Base-by-base conservation (phyloP, 2,113 vertebrate species). In the Elaphurus davidianus region DNA sequence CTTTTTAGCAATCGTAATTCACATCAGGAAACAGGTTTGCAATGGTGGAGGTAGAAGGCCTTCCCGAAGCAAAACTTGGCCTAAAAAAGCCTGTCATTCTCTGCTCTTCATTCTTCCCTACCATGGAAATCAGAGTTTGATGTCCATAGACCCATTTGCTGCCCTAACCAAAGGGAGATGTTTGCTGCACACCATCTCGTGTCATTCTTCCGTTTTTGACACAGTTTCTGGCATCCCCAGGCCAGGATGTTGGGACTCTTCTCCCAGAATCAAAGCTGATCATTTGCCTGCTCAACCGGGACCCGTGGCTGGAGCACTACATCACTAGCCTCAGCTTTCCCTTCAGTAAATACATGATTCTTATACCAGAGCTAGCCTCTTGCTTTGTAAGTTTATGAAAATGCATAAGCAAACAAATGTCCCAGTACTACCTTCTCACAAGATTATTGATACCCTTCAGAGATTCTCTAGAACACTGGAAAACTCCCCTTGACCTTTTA, bases 361-460 rank as follows among this genome's bases (percentile, higher is more conserved):
- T 95, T 76, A 16, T 59, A 43, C n/a, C 71, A 81, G 4, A 78
- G 85, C 78, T 59, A 50, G 78, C 59, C n/a, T n/a, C 15, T 82
- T 96, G 54, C 43, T 43, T 95, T 87, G 86, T 81, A 30, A 82
- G 94, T 92, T 85, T 92, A 78, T 67, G 11, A 67, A 95, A 95
- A 90, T 57, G 6, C 47, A 27, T 76, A 81, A 79, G 88, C 79
- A 81, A 96, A 79, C 33, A 50, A 81, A 76, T 47, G 19, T 52
- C 27, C 64, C 76, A 71, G 1, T 74, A 30, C 47, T 85, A 2
- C 67, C 36, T 33, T 78, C 57, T 78, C 47, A 10, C 21, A 50
- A 88, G n/a, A 64, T 85, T 47, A 33, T 30, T 79, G 36, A 15
- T 90, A 54, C 21, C 28, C 23, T 94, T 90, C 78, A n/a, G 2